These are phyloP conservation scores for Cryptomyrus ogoouensis DNA, from an alignment of 2,113 vertebrate genomes.

Conservation along the genomic window DNA sequence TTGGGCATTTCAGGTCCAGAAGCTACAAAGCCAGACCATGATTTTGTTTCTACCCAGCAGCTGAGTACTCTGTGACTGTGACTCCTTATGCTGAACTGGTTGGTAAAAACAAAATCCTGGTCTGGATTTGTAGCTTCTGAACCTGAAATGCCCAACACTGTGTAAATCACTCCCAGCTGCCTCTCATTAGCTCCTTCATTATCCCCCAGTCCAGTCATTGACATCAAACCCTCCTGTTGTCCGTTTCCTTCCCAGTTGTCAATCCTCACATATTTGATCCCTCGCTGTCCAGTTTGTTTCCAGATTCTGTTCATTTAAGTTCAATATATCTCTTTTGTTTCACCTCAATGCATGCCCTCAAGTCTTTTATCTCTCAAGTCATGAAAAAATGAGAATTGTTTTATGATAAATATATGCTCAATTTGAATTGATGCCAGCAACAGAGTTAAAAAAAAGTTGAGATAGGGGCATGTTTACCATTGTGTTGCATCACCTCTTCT, in stretches of 20 bases:
- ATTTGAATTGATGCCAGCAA: not conserved
- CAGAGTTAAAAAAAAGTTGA: not conserved
- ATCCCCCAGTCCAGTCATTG: not conserved
- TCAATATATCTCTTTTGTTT: not conserved
- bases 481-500: not conserved
- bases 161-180: not conserved
- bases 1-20: too few relatives aligned
- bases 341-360: not conserved
- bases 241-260: not conserved
- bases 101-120: too few relatives aligned
- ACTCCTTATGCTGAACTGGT: too few relatives aligned
- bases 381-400: not conserved
- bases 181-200: not conserved
- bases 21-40: too few relatives aligned
- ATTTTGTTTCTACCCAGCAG: too few relatives aligned
- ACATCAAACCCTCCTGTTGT: not conserved
- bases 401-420: not conserved
- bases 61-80: too few relatives aligned
- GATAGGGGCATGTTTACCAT: not conserved
- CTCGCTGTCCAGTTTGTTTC: too few relatives aligned
- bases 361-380: not conserved
- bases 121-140: too few relatives aligned
- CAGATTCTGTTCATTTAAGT: not conserved
- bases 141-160: too few relatives aligned
- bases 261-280: too few relatives aligned